These are phyloP conservation scores for Dolichallabes microphthalmus DNA, from an alignment of 2,113 vertebrate species.

Conservation along the genomic window DNA sequence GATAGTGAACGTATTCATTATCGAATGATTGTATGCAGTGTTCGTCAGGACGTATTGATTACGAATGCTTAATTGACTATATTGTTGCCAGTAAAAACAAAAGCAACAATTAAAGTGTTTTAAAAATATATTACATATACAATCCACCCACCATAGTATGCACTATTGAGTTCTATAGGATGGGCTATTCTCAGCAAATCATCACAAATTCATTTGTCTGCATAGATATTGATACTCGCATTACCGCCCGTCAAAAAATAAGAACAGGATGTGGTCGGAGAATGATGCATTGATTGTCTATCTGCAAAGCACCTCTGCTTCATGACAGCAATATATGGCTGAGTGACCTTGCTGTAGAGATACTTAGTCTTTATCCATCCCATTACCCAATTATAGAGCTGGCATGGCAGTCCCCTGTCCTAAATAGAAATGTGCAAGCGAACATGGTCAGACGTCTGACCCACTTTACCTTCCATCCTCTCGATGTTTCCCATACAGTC, in stretches of 20 bases:
- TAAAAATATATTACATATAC: slow-evolving; percentile 2
- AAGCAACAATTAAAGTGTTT: neutral
- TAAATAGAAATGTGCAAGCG: slow-evolving; percentile 42
- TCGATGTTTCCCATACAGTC: slow-evolving; percentile 16
- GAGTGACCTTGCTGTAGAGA: slow-evolving; percentile 48
- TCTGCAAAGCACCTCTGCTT: slow-evolving; percentile 29
- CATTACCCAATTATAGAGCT: slow-evolving; percentile 55
- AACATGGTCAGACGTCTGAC: slow-evolving; percentile 32
- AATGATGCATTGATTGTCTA: slow-evolving; percentile 43
- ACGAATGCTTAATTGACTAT: slow-evolving; percentile 11
- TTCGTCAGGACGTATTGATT: slow-evolving; percentile 39
- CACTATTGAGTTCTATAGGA: neutral
- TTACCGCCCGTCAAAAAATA: slow-evolving; percentile 40
- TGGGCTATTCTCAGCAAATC: slow-evolving; percentile 13
- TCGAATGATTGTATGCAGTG: slow-evolving; percentile 15
- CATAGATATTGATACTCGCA: slow-evolving; percentile 38
- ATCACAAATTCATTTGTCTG: slow-evolving; percentile 39
- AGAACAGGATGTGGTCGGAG: slow-evolving; percentile 16
- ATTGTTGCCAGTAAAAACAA: slow-evolving; percentile 11
- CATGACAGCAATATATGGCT: slow-evolving; percentile 44
- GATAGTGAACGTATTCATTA: slow-evolving; percentile 37
- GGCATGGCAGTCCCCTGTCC: slow-evolving; percentile 44
- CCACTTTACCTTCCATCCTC: slow-evolving; percentile 47
- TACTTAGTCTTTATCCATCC: slow-evolving; percentile 54
- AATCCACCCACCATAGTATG: neutral